Conservation (phyloP, 2,888 invertebrate species). For the Xylota segnis region DNA sequence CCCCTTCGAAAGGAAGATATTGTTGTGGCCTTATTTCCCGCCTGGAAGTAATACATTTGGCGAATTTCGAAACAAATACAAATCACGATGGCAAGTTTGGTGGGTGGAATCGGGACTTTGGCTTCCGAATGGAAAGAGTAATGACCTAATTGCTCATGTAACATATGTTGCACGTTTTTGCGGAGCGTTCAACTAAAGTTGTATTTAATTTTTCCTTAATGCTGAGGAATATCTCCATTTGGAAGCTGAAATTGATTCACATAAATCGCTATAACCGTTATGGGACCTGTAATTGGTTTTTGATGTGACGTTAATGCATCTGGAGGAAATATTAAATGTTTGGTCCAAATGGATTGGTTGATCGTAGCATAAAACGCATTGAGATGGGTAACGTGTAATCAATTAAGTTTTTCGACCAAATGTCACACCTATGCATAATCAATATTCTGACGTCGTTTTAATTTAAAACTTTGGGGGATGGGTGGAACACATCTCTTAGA, state of each 20-base stretch:
- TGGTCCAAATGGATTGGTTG: not conserved
- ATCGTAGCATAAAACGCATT: constrained; percentile 1
- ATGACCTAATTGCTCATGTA: constrained; percentile 72
- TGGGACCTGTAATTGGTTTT: constrained; percentile 58
- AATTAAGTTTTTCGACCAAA: constrained; percentile 59
- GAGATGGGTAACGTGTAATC: constrained; percentile 53
- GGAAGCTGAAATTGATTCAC: constrained; percentile 43
- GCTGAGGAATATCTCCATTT: constrained; percentile 29
- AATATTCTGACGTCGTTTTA: constrained; percentile 54
- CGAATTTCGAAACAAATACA: constrained; percentile 54
- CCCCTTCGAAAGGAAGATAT: not conserved
- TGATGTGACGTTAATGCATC: constrained; percentile 72
- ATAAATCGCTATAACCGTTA: constrained; percentile 52
- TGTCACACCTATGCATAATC: constrained; percentile 53
- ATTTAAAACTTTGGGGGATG: constrained; percentile 35
- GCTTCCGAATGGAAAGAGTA: constrained; percentile 27
- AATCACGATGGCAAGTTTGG: constrained; percentile 16
- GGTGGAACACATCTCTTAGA: not conserved
- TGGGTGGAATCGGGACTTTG: too few species aligned
- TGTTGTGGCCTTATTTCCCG: constrained; percentile 19
- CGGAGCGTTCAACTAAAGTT: constrained; percentile 32
- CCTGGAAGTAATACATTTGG: constrained; percentile 45
- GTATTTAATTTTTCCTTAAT: constrained; percentile 41
- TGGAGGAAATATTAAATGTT: constrained; percentile 17
- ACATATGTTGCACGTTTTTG: constrained; percentile 64